A percentile compares a stretch with the other conserved stretches of the same genome.
Evolutionary conservation across 2,797 vertebrate genomes (phyloP).

Genomic region (Podarcis siculus): DNA sequence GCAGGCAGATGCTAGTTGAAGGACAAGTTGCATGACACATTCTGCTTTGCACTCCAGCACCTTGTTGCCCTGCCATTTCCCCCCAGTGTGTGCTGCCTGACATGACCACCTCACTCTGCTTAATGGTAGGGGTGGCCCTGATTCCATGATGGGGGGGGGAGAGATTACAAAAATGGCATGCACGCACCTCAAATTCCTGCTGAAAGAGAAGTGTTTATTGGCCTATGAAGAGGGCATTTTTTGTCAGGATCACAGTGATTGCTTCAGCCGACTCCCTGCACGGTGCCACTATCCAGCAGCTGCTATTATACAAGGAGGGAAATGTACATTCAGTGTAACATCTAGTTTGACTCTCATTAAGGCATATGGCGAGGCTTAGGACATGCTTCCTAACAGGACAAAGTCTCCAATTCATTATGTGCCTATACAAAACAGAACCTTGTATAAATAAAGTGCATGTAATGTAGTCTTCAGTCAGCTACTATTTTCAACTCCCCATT

Average conservation of each 20-base stretch:
- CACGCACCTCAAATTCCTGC: neutral
- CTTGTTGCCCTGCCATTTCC: neutral
- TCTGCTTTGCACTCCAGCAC: neutral
- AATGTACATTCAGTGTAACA: neutral
- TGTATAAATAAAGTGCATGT: slow-evolving; percentile 33
- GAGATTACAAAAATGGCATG: no score
- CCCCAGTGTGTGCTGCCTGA: no score
- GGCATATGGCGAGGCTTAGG: neutral
- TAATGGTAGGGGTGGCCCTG: neutral
- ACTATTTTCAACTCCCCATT: slow-evolving; percentile 69
- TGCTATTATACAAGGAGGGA: neutral
- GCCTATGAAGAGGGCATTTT: neutral
- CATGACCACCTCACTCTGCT: no score
- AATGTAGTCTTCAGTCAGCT: slow-evolving; percentile 55
- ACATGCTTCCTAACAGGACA: neutral
- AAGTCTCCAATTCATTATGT: neutral
- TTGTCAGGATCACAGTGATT: neutral
- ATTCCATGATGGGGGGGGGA: neutral
- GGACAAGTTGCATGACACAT: neutral
- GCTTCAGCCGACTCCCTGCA: neutral
- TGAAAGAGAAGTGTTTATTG: neutral
- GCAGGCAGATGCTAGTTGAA: neutral
- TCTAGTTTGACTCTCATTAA: neutral
- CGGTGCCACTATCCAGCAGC: neutral
- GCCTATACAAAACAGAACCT: neutral